Conservation (phyloP, 2,113 vertebrate species). For the Montifringilla adamsi region DNA sequence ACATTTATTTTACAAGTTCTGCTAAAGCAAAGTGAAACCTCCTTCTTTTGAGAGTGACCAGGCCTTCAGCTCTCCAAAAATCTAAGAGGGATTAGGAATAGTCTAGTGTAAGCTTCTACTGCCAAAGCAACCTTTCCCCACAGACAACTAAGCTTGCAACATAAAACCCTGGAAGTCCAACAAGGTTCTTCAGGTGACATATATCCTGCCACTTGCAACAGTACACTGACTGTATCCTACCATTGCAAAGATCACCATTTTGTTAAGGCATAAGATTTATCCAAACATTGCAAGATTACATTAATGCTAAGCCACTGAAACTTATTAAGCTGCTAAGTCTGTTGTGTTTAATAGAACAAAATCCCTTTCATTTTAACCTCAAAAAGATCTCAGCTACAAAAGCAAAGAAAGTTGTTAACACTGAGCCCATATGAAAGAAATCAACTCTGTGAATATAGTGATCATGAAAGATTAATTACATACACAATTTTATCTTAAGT, state of each 20-base stretch:
- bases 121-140: not conserved
- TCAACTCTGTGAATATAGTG: not conserved
- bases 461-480: not conserved
- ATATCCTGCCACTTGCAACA: not conserved
- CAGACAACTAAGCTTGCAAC: not conserved
- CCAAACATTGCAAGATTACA: not conserved
- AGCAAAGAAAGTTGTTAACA: not conserved
- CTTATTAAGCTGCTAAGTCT: not conserved
- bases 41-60: not conserved
- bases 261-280: not conserved
- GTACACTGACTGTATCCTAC: not conserved
- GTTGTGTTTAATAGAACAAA: not conserved
- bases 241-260: not conserved
- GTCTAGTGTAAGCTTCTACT: not conserved
- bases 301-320: not conserved
- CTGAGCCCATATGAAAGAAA: not conserved
- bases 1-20: not conserved
- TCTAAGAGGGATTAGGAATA: not conserved
- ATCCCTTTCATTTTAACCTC: not conserved
- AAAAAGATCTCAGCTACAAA: not conserved
- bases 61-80: not conserved
- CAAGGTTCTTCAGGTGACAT: not conserved
- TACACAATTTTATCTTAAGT: not conserved
- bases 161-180: not conserved
- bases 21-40: not conserved